Conservation (phyloP, 2,888 invertebrate genomes). For the Camptogramma bilineatum region DNA sequence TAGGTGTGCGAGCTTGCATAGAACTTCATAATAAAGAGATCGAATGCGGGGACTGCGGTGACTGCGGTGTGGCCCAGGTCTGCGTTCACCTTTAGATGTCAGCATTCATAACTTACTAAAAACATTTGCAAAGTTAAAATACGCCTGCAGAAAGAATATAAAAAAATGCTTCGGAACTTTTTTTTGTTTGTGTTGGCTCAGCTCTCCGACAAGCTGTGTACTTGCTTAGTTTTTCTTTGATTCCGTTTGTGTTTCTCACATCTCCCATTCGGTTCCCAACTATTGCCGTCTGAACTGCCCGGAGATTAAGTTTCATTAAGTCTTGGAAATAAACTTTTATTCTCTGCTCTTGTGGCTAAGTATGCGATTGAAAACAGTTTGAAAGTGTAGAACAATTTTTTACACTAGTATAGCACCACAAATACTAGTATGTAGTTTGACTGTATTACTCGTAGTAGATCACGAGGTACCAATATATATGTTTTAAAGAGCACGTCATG, state of each 20-base stretch:
- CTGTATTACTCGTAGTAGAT: too few species aligned
- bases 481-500: too few species aligned
- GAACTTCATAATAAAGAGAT: too few species aligned
- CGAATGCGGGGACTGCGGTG: too few species aligned
- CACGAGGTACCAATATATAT: too few species aligned
- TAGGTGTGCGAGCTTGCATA: too few species aligned
- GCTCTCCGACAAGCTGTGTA: slow-evolving; percentile 49
- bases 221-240: slow-evolving; percentile 56
- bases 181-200: slow-evolving; percentile 50
- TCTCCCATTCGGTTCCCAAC: slow-evolving; percentile 26
- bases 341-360: neutral
- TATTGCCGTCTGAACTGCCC: too few species aligned
- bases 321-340: neutral
- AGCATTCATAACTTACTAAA: slow-evolving; percentile 5
- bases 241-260: slow-evolving; percentile 52
- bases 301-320: neutral
- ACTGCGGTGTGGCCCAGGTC: too few species aligned
- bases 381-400: neutral
- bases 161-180: slow-evolving; percentile 40
- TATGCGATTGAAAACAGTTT: neutral
- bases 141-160: slow-evolving; percentile 39
- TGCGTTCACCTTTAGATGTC: neutral
- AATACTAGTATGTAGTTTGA: too few species aligned
- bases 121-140: slow-evolving; percentile 22
- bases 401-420: too few species aligned